These are phyloP conservation scores for Alauda arvensis DNA, from an alignment of 2,797 vertebrate genomes.

Conservation along the genomic window DNA sequence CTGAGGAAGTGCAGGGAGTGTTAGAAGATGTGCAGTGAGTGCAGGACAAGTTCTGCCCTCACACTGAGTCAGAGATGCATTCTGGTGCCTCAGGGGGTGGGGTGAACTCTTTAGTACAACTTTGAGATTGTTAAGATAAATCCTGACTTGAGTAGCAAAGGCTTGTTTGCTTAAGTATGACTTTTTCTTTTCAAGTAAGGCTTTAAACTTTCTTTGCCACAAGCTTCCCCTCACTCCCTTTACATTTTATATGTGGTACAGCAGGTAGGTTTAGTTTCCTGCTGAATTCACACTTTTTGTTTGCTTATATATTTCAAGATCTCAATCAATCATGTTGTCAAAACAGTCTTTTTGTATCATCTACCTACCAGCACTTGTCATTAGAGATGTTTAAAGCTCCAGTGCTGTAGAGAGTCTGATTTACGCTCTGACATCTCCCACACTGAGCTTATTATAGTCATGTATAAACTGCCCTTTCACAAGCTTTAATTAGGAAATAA, in stretches of 20 bases:
- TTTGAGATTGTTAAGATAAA: background rate
- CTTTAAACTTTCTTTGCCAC: background rate
- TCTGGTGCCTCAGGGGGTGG: background rate
- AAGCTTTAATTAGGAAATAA: constrained; percentile 60
- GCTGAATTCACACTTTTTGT: constrained; percentile 46
- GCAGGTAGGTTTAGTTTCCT: constrained; percentile 9
- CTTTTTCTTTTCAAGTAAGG: constrained; percentile 11
- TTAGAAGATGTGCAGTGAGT: background rate
- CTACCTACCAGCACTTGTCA: constrained; percentile 44
- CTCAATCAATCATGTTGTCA: constrained; percentile 60
- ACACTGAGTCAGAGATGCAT: accelerated
- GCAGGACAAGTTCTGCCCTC: background rate
- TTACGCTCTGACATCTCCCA: constrained; percentile 41
- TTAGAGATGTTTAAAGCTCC: constrained; percentile 47
- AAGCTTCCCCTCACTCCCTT: background rate
- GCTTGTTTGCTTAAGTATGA: background rate
- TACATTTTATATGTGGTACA: background rate
- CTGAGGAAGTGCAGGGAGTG: accelerated
- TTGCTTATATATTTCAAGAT: constrained; percentile 40
- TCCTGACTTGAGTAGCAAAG: background rate
- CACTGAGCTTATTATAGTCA: constrained; percentile 57
- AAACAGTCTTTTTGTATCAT: constrained; percentile 59
- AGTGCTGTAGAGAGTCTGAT: constrained; percentile 36
- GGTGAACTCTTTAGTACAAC: background rate
- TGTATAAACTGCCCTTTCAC: constrained; percentile 49